Conservation (phyloP, 2,797 vertebrate species). For the Sebastes vulpes region DNA sequence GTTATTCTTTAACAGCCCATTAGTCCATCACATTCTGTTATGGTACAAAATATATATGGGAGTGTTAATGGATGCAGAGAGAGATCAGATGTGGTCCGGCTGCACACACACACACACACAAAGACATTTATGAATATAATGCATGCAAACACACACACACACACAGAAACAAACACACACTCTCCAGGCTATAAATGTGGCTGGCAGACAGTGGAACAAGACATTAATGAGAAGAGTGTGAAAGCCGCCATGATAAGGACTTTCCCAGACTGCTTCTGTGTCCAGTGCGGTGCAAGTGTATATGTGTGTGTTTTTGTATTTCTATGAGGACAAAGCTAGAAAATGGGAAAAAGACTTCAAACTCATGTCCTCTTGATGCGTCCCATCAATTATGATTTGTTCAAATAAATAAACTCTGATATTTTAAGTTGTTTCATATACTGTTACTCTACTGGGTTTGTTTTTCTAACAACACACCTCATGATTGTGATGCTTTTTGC, state of each 20-base stretch:
- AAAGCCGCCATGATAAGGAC: constrained; percentile 47
- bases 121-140: not conserved
- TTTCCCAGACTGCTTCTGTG: constrained; percentile 41
- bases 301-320: not conserved
- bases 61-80: constrained; percentile 52
- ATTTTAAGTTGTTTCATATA: not conserved
- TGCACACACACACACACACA: constrained; percentile 5
- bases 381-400: not conserved
- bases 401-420: not conserved
- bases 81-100: constrained; percentile 66
- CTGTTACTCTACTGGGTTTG: not conserved
- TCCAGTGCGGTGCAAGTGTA: not conserved
- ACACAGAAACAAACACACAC: not conserved
- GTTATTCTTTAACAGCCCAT: constrained; percentile 55
- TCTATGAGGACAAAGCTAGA: not conserved
- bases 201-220: constrained; percentile 54
- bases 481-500: not conserved
- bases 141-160: not conserved
- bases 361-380: not conserved
- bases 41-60: constrained; percentile 54
- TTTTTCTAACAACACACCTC: no score
- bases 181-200: constrained; percentile 57
- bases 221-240: constrained; percentile 42
- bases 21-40: constrained; percentile 56
- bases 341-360: not conserved